phyloP scores from a whole-genome alignment of 2,113 vertebrate genomes.

The Dipodomys stephensi region DNA sequence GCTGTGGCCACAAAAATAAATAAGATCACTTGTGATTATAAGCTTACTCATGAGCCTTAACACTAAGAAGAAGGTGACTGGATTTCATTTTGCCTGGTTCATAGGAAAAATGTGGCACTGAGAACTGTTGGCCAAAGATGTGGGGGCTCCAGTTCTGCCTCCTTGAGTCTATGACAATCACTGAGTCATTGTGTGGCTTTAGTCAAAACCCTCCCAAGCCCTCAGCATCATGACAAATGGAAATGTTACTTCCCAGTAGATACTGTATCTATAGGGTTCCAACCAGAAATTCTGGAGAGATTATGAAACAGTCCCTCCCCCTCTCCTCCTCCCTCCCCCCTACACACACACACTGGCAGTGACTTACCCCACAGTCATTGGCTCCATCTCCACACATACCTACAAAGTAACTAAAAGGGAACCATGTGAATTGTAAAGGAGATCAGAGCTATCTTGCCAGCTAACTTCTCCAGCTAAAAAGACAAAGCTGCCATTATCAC shows the following conservation, averaged over 20 bases:
- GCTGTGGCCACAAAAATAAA: background rate
- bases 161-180: background rate
- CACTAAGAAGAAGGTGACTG: background rate
- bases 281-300: background rate
- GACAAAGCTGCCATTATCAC: background rate
- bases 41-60: background rate
- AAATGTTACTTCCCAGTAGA: background rate
- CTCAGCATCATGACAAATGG: background rate
- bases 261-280: background rate
- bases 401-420: conserved; percentile 88
- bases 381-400: conserved; percentile 92
- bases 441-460: conserved; percentile 11
- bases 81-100: background rate
- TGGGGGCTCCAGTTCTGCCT: background rate
- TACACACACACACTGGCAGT: background rate
- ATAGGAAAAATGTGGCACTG: background rate
- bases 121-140: background rate
- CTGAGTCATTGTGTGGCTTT: background rate
- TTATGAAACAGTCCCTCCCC: too few relatives aligned
- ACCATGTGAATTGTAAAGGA: conserved; percentile 43
- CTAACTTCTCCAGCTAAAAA: conserved; percentile 36
- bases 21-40: too few relatives aligned
- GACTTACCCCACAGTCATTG: conserved; percentile 91
- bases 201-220: background rate
- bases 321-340: accelerated